A percentile compares a stretch with the other conserved stretches of the same genome.
phyloP scores from a whole-genome alignment of 2,888 invertebrate genomes.

The Abrostola triplasia region DNA sequence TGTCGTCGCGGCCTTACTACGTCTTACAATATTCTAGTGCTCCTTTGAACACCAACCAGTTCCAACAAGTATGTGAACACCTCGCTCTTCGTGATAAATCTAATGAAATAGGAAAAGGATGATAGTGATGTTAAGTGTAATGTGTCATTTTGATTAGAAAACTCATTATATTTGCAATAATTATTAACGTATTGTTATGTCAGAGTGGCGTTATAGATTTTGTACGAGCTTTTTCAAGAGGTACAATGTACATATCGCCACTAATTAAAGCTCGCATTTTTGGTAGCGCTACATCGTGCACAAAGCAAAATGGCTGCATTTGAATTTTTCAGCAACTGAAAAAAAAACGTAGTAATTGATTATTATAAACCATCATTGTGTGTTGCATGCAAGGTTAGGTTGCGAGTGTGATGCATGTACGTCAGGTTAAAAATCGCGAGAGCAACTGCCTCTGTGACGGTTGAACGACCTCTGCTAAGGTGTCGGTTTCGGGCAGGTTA shows the following conservation, averaged over 20 bases:
- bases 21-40: slow-evolving; percentile 10
- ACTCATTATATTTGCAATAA: too few species aligned
- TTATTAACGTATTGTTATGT: too few species aligned
- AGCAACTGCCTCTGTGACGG: slow-evolving; percentile 75
- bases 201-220: too few species aligned
- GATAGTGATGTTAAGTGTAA: too few species aligned
- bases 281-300: too few species aligned
- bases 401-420: slow-evolving; percentile 42
- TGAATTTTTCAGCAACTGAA: slow-evolving; percentile 12
- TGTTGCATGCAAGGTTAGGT: slow-evolving; percentile 12
- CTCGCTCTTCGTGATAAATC: too few species aligned
- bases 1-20: slow-evolving; percentile 22
- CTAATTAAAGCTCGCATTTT: too few species aligned
- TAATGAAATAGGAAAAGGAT: too few species aligned
- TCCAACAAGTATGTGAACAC: too few species aligned
- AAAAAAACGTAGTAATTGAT: slow-evolving; percentile 22
- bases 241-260: too few species aligned
- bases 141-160: too few species aligned
- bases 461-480: slow-evolving; percentile 88
- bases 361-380: slow-evolving; percentile 11
- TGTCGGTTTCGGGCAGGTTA: slow-evolving; percentile 88
- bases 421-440: slow-evolving; percentile 71
- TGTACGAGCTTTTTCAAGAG: too few species aligned
- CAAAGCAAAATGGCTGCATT: slow-evolving; percentile 13
- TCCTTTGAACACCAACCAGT: slow-evolving; percentile 2